These are phyloP conservation scores for Meghimatium bilineatum DNA, from an alignment of 2,888 invertebrate genomes.

Conservation along the genomic window DNA sequence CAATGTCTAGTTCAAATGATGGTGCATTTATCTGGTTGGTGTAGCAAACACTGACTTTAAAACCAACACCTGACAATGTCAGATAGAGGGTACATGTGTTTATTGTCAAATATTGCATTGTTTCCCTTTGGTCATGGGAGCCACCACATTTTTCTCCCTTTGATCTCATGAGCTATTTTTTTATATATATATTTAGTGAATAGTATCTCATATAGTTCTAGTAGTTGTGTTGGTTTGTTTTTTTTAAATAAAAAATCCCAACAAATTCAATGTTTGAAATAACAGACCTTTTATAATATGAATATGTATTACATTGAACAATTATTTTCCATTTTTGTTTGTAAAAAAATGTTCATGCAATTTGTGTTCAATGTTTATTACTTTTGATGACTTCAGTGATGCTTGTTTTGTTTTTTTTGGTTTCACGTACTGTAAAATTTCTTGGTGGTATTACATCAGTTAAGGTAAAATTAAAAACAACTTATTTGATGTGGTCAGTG, in stretches of 20 bases:
- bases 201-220: no score
- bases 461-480: conserved; percentile 5
- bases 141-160: no score
- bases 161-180: no score
- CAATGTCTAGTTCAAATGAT: no score
- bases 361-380: neutral
- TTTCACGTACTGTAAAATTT: conserved; percentile 1
- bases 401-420: neutral
- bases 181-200: no score
- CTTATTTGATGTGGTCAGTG: neutral
- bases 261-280: no score
- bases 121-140: neutral
- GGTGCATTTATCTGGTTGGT: no score
- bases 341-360: neutral
- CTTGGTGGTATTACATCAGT: conserved; percentile 3
- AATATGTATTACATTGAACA: neutral
- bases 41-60: no score
- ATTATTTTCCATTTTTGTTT: neutral
- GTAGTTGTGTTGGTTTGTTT: no score
- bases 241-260: no score
- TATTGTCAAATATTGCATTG: neutral
- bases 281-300: neutral
- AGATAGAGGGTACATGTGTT: no score
- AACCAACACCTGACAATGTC: no score
- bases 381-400: neutral